Evolutionary conservation across 2,797 vertebrate species (phyloP).

Genomic region (Myiotriccus ornatus): DNA sequence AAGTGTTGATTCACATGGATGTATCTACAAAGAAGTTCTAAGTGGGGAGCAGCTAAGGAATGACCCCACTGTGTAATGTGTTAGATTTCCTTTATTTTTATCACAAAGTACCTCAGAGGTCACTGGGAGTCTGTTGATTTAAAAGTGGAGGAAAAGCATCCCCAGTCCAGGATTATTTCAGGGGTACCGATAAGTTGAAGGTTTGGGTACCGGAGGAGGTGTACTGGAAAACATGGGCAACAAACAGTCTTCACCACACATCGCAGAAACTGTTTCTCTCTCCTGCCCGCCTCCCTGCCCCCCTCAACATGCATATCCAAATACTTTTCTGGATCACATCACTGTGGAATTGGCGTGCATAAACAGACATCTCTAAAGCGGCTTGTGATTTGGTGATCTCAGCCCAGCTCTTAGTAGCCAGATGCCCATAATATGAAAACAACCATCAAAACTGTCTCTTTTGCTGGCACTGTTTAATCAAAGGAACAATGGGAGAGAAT

Average conservation of each 20-base stretch:
- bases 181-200: neutral
- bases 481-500: conserved; percentile 56
- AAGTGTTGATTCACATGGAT: neutral
- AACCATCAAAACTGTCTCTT: conserved; percentile 62
- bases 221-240: neutral
- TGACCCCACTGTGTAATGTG: neutral
- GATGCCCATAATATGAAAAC: conserved; percentile 61
- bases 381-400: conserved; percentile 59
- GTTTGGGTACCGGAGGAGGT: neutral
- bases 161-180: neutral
- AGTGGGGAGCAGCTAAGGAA: neutral
- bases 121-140: neutral
- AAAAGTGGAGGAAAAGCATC: neutral
- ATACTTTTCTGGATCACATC: conserved; percentile 29
- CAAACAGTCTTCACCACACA: neutral
- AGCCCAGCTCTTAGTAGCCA: conserved; percentile 53
- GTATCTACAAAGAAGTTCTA: neutral
- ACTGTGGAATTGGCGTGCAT: neutral
- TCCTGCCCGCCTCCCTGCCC: neutral
- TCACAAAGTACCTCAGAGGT: neutral
- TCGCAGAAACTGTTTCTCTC: neutral
- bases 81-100: neutral
- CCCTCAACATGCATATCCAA: neutral
- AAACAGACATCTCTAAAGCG: conserved; percentile 18
- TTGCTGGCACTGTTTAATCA: conserved; percentile 59